phyloP scores from a whole-genome alignment of 2,797 vertebrate genomes.

The Telmatherina bonti region DNA sequence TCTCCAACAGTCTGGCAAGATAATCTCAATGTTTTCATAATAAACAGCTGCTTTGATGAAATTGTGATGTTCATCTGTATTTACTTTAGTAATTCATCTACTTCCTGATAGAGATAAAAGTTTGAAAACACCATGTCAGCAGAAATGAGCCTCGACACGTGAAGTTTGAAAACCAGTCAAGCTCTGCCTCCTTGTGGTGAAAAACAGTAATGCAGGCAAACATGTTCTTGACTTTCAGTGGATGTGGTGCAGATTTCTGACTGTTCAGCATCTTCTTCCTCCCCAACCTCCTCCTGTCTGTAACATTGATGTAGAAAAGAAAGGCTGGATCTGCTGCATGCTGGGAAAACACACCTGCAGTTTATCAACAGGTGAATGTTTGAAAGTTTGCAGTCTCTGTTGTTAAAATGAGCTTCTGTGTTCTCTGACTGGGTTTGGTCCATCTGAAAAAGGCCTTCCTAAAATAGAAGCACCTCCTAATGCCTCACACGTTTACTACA shows the following conservation, averaged over 20 bases:
- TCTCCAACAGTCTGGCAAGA: too few relatives aligned
- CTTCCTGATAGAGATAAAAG: background rate
- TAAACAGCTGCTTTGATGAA: background rate
- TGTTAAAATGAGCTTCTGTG: background rate
- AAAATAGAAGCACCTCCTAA: conserved; percentile 36
- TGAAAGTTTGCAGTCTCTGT: background rate
- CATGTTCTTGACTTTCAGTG: background rate
- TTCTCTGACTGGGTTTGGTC: conserved; percentile 31
- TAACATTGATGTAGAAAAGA: background rate
- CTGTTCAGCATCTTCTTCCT: background rate
- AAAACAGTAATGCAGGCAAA: conserved; percentile 17
- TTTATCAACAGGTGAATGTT: background rate
- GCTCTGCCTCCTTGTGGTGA: conserved; percentile 56
- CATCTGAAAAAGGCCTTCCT: conserved; percentile 8
- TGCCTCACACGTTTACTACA: conserved; percentile 59
- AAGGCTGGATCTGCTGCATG: background rate
- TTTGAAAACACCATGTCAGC: background rate
- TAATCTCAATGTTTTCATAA: background rate
- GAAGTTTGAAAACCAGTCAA: conserved; percentile 10
- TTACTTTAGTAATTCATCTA: background rate
- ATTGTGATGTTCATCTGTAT: background rate
- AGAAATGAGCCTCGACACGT: background rate
- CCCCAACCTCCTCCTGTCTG: background rate
- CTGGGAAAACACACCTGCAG: too few relatives aligned
- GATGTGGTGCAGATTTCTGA: too few relatives aligned